Evolutionary conservation across 2,888 invertebrate genomes (phyloP).

Genomic region (Gasteruption jaculator): DNA sequence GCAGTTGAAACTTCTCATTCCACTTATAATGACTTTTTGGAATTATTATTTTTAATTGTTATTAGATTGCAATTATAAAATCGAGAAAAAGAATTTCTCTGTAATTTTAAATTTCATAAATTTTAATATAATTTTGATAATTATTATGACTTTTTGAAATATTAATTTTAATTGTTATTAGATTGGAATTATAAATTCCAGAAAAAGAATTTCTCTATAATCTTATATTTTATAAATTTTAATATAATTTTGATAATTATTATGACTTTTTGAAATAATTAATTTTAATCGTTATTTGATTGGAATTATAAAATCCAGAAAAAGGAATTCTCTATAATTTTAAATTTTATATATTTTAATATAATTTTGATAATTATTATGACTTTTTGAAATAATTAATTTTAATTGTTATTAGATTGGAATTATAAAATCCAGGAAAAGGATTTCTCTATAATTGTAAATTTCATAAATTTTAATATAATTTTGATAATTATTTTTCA

Average conservation of each 20-base stretch:
- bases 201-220: too few species aligned
- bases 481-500: constrained; percentile 48
- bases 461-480: constrained; percentile 2
- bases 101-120: neutral
- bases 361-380: constrained; percentile 47
- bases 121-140: neutral
- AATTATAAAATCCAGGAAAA: neutral
- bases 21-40: too few species aligned
- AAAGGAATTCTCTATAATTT: too few species aligned
- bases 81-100: too few species aligned
- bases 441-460: too few species aligned
- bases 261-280: neutral
- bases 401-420: neutral
- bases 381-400: neutral
- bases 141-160: too few species aligned
- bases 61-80: too few species aligned
- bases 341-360: constrained; percentile 3
- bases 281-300: neutral
- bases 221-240: constrained; percentile 1
- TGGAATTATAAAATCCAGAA: neutral
- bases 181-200: too few species aligned
- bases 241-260: neutral
- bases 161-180: too few species aligned
- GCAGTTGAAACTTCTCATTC: too few species aligned
- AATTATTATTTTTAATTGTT: too few species aligned